These are phyloP conservation scores for Salmo trutta DNA, from an alignment of 2,797 vertebrate species.

Conservation along the genomic window DNA sequence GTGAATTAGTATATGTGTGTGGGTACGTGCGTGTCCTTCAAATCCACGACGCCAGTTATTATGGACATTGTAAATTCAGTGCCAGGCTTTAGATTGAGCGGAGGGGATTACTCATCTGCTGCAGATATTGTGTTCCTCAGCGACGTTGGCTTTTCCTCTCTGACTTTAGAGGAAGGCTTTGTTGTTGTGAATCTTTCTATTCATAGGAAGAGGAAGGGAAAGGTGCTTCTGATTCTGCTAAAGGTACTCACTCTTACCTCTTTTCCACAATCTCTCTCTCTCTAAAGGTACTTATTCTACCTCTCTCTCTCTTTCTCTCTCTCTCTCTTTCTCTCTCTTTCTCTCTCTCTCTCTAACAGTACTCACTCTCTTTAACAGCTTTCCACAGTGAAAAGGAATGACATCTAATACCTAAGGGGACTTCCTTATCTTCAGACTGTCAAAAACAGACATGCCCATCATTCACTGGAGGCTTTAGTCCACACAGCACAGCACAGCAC, in stretches of 20 bases:
- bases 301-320: constrained; percentile 26
- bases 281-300: constrained; percentile 38
- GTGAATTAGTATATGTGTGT: neutral
- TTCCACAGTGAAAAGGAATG: constrained; percentile 67
- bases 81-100: constrained; percentile 47
- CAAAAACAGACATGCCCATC: constrained; percentile 78
- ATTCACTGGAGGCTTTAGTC: constrained; percentile 71
- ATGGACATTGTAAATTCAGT: constrained; percentile 54
- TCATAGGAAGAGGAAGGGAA: constrained; percentile 59
- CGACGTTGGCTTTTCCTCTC: constrained; percentile 36
- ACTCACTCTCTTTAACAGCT: constrained; percentile 30
- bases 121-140: constrained; percentile 48
- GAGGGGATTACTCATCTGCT: constrained; percentile 55
- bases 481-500: constrained; percentile 20
- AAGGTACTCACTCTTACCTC: neutral
- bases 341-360: constrained; percentile 46
- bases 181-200: constrained; percentile 74
- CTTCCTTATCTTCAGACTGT: constrained; percentile 81
- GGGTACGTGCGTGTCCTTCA: constrained; percentile 36
- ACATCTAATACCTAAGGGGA: constrained; percentile 80
- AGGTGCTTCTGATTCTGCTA: constrained; percentile 1
- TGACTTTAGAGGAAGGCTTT: constrained; percentile 61
- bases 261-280: constrained; percentile 19
- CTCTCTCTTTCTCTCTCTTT: constrained; percentile 22
- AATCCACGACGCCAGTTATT: constrained; percentile 51